Conservation (phyloP, 2,888 invertebrate species). For the Athetis lepigone region DNA sequence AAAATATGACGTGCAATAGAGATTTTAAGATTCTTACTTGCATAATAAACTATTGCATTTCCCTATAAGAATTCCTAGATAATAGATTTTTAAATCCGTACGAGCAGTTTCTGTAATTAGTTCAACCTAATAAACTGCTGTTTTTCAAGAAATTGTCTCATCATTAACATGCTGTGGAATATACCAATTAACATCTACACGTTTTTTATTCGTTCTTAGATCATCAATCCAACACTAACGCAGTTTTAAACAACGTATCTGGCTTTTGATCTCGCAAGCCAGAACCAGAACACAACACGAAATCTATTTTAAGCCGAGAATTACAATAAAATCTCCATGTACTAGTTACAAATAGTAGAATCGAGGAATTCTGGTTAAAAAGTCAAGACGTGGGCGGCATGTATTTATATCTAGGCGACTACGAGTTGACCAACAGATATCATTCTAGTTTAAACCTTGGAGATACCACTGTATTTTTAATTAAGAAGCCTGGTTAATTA, state of each 20-base stretch:
- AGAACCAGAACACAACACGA: slow-evolving; percentile 5
- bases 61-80: too few relatives aligned
- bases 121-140: too few relatives aligned
- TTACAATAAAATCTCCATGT: slow-evolving; percentile 11
- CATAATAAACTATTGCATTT: too few relatives aligned
- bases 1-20: too few relatives aligned
- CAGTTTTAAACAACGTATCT: neutral
- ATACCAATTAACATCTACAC: too few relatives aligned
- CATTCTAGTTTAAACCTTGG: slow-evolving; percentile 11
- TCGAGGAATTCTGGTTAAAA: slow-evolving; percentile 17
- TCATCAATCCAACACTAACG: neutral
- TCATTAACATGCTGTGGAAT: too few relatives aligned
- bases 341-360: slow-evolving; percentile 6
- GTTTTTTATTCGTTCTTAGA: neutral
- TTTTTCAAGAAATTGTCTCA: too few relatives aligned
- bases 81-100: too few relatives aligned
- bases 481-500: slow-evolving; percentile 38
- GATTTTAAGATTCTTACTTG: too few relatives aligned
- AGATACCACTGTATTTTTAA: slow-evolving; percentile 12
- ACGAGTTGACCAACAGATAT: slow-evolving; percentile 13
- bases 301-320: slow-evolving; percentile 13
- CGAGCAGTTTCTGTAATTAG: too few relatives aligned
- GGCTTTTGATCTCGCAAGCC: neutral
- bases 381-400: slow-evolving; percentile 31
- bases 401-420: slow-evolving; percentile 31